Evolutionary conservation across 2,888 invertebrate genomes (phyloP).

Genomic region (Cerastis leucographa): DNA sequence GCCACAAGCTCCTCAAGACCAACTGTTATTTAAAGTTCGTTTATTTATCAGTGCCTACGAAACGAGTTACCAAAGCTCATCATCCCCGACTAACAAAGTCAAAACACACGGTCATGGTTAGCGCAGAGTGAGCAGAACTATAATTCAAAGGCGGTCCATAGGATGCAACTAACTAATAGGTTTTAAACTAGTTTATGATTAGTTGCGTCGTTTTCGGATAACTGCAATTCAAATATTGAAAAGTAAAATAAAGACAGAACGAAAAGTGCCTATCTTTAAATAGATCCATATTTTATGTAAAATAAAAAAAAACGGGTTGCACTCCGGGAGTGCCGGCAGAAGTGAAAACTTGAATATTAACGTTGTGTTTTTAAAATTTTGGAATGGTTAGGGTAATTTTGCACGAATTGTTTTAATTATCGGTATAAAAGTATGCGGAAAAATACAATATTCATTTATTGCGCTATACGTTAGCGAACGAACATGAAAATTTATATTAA

Average conservation of each 20-base stretch:
- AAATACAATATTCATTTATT: too few species aligned
- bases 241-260: neutral
- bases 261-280: neutral
- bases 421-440: too few species aligned
- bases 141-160: neutral
- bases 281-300: too few species aligned
- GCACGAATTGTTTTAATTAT: too few species aligned
- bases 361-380: too few species aligned
- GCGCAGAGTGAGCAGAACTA: neutral
- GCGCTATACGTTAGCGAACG: too few species aligned
- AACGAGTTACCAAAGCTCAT: neutral
- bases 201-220: neutral
- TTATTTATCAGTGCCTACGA: neutral
- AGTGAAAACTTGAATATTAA: too few species aligned
- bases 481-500: too few species aligned
- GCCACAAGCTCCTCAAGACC: too few species aligned
- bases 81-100: neutral
- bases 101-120: neutral
- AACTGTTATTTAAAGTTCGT: neutral
- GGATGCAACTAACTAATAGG: neutral
- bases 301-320: too few species aligned
- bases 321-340: too few species aligned
- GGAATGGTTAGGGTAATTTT: too few species aligned
- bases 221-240: neutral
- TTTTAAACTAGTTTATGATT: neutral